Evolutionary conservation across 92 coral and sea anemone species (phyloP), one percentile per base, ranked within the genome.

Genomic region (Palythoa grandis): DNA sequence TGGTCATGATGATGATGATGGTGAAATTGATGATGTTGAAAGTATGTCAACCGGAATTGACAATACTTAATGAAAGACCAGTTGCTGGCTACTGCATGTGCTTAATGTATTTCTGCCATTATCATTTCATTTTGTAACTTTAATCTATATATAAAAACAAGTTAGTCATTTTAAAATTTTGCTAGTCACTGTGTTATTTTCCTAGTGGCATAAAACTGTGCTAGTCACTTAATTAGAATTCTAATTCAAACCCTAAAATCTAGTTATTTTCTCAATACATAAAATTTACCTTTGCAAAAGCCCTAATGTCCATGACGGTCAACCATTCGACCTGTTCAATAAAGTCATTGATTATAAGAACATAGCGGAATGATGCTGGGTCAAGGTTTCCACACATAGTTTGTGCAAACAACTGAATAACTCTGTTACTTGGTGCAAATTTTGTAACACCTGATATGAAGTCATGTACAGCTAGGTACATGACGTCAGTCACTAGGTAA

Each of bases 361-460:
- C 89, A 80, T 97, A 97, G 16, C 99, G 97, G 70, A 95, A 90
- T 66, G 93, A 91, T 11, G 93, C 95, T 25, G 99, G 98, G 24
- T 97, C 99, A 53, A 97, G 84, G 82, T 87, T 93, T 15, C 99
- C 99, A 74, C 99, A 97, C 92, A 95, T 86, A 7, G 97, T 88
- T 77, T 97, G 98, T 10, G 97, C 97, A 87, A 97, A 97, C 86
- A 97, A 60, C 91, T 97, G 93, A 79, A 95, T 87, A 65, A 79
- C 76, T 82, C 90, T 91, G 89, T 90, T 88, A 37, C 40, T 71
- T 73, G 89, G 86, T 9, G 95, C 97, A 88, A 87, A 93, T 23
- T 87, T 90, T 12, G 90, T 88, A 22, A 95, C 86, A n/a, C 95
- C 95, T 86, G 98, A 84, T 11, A 93, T 79, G 87, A 97, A 94